Evolutionary conservation across 2,888 invertebrate species (phyloP).

Genomic region (Diaphora mendica): DNA sequence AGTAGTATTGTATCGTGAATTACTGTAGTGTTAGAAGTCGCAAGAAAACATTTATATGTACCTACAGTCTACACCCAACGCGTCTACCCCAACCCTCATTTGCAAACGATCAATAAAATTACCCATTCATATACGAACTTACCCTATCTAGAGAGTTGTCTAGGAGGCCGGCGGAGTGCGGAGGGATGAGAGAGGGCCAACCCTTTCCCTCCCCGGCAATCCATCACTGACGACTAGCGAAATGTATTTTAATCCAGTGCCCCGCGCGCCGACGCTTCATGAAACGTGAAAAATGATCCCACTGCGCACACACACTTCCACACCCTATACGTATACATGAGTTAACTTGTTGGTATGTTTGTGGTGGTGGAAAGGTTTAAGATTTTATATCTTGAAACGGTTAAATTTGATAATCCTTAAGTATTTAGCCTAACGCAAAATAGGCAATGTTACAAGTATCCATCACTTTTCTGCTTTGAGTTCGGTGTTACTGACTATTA

Average conservation of each 20-base stretch:
- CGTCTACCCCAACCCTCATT: constrained; percentile 22
- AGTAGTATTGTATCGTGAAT: too few relatives aligned
- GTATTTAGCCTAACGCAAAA: neutral
- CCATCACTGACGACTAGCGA: constrained; percentile 80
- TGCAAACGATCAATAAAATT: constrained; percentile 56
- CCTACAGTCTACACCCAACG: constrained; percentile 4
- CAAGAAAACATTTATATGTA: constrained; percentile 6
- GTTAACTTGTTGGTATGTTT: constrained; percentile 32
- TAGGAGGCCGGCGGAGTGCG: constrained; percentile 28
- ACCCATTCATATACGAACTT: constrained; percentile 66
- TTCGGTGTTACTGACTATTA: too few relatives aligned
- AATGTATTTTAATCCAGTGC: constrained; percentile 86
- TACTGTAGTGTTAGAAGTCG: neutral
- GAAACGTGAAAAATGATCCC: constrained; percentile 86
- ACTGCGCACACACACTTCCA: constrained; percentile 57
- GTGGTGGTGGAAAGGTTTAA: constrained; percentile 39
- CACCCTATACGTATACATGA: constrained; percentile 19
- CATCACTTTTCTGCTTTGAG: too few relatives aligned
- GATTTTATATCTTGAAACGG: constrained; percentile 20
- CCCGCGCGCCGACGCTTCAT: constrained; percentile 80
- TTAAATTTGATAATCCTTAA: neutral
- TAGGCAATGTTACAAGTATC: neutral
- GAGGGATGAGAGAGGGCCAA: constrained; percentile 54
- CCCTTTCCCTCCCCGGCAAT: constrained; percentile 78
- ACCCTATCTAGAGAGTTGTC: constrained; percentile 24